phyloP scores from a whole-genome alignment of 2,797 vertebrate species.

The Mycteria americana region DNA sequence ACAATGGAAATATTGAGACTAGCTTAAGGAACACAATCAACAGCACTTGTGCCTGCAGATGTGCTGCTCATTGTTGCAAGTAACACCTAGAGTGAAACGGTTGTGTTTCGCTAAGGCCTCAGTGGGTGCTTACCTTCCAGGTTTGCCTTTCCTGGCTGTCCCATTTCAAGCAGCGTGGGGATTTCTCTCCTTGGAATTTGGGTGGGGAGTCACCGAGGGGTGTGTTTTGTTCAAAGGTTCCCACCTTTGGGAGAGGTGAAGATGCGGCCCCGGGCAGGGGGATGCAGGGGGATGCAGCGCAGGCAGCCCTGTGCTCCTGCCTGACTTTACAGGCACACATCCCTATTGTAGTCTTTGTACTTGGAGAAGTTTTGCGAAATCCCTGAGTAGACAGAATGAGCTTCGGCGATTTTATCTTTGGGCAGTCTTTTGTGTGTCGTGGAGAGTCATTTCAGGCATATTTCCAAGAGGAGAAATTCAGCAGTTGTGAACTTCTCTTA shows the following conservation, averaged over 20 bases:
- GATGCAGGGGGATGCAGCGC: accelerated
- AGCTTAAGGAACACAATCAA: not conserved
- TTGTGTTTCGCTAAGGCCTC: not conserved
- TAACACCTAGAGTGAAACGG: not conserved
- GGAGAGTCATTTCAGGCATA: not conserved
- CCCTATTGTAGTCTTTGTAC: not conserved
- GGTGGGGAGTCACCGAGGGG: not conserved
- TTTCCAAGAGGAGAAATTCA: not conserved
- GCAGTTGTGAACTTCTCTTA: not conserved
- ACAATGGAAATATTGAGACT: constrained; percentile 42
- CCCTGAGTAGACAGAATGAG: not conserved
- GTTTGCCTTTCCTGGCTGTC: not conserved
- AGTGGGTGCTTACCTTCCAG: not conserved
- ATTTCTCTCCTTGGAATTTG: not conserved
- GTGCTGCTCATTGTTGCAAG: not conserved
- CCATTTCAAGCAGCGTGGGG: not conserved
- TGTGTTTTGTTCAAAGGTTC: not conserved
- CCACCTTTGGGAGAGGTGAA: not conserved
- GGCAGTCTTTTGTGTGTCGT: not conserved
- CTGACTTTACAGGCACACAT: not conserved
- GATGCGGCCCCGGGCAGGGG: not conserved
- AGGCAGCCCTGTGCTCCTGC: not conserved
- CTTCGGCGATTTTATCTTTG: not conserved
- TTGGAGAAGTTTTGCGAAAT: not conserved
- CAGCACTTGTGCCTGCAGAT: not conserved